These are phyloP conservation scores for Hafferia zeledoni DNA, from an alignment of 2,797 vertebrate genomes.

Conservation along the genomic window DNA sequence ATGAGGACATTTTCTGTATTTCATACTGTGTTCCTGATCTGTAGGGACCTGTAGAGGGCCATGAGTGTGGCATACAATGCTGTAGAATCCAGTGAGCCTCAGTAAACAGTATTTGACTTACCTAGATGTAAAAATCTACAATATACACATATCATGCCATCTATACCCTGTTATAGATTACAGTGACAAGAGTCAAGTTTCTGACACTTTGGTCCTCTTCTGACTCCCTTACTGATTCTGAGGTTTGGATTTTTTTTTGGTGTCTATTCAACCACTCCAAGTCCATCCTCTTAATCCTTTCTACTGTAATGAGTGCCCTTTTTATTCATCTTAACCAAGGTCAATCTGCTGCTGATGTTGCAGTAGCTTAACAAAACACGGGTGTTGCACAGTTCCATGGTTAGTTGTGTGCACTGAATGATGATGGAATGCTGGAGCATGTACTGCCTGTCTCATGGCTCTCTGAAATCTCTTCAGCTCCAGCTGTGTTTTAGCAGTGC, in stretches of 20 bases:
- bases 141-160: fast-evolving
- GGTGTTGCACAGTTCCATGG: not conserved
- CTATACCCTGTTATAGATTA: not conserved
- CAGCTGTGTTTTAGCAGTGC: not conserved
- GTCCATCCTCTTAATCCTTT: not conserved
- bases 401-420: not conserved
- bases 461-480: not conserved
- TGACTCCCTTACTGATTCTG: not conserved
- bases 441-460: not conserved
- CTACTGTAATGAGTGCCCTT: not conserved
- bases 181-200: not conserved
- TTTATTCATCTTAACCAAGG: not conserved
- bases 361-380: not conserved
- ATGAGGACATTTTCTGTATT: not conserved
- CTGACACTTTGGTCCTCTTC: not conserved
- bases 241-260: not conserved
- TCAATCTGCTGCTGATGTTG: not conserved
- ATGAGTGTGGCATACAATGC: not conserved
- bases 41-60: not conserved
- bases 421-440: not conserved
- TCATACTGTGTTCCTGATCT: not conserved
- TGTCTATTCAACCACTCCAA: not conserved
- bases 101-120: not conserved
- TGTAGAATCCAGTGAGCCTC: not conserved
- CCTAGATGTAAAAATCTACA: not conserved